A percentile compares a stretch with the other conserved stretches of the same genome.
These are phyloP conservation scores for Pyrgilauda ruficollis DNA, from an alignment of 2,113 vertebrate genomes.

Conservation along the genomic window DNA sequence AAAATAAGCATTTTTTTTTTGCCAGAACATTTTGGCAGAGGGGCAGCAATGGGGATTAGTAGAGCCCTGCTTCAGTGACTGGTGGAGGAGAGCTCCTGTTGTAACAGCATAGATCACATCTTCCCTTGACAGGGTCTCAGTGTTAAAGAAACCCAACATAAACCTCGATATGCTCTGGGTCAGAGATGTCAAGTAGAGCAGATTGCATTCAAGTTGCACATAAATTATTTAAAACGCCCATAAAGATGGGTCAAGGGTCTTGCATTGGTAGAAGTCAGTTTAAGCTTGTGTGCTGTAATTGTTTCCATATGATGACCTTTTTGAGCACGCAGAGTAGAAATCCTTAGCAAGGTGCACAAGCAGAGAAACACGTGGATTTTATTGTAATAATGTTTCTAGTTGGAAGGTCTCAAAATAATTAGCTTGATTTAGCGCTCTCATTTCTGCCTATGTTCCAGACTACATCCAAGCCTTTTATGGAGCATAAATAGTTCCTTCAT, in stretches of 20 bases:
- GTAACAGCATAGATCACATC: not conserved
- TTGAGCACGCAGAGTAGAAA: not conserved
- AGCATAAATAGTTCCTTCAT: conserved; percentile 14
- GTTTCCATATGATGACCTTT: conserved; percentile 12
- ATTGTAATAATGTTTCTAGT: conserved; percentile 14
- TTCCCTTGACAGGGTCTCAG: conserved; percentile 3
- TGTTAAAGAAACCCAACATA: conserved; percentile 58
- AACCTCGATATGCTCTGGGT: conserved; percentile 33
- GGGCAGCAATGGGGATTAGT: not conserved
- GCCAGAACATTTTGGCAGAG: not conserved
- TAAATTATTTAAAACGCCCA: conserved; percentile 59
- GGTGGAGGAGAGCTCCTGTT: not conserved
- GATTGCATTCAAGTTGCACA: conserved; percentile 38
- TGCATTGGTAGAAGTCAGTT: not conserved
- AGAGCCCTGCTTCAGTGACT: not conserved
- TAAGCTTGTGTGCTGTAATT: conserved; percentile 11
- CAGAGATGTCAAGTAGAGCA: conserved; percentile 48
- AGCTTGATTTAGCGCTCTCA: conserved; percentile 31
- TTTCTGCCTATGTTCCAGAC: conserved; percentile 21
- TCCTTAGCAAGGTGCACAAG: not conserved
- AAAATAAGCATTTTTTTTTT: not conserved
- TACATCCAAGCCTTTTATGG: not conserved
- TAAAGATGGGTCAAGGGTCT: conserved; percentile 44
- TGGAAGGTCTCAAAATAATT: conserved; percentile 50
- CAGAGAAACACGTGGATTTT: conserved; percentile 23